Percentiles rank a stretch among this genome's conserved stretches.
phyloP scores from a whole-genome alignment of 1,140 invertebrate genomes.

The Achatina immaculata region DNA sequence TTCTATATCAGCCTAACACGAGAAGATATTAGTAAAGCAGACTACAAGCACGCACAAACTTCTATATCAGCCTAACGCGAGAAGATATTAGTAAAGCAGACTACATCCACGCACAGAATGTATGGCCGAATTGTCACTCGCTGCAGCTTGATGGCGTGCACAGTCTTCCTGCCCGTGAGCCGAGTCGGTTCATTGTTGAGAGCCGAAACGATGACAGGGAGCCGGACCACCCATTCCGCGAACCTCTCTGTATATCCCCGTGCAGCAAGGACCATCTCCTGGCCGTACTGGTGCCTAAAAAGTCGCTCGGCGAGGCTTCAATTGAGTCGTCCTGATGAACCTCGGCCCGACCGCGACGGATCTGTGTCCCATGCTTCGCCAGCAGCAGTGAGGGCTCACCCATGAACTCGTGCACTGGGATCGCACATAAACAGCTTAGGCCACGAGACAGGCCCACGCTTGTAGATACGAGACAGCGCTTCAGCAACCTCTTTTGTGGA shows the following conservation, averaged over 20 bases:
- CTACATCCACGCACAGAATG: no score
- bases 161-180: slow-evolving; percentile 32
- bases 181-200: slow-evolving; percentile 39
- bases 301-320: slow-evolving; percentile 37
- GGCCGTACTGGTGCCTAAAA: slow-evolving; percentile 44
- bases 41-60: no score
- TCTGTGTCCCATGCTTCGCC: slow-evolving; percentile 37
- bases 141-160: slow-evolving; percentile 34
- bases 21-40: no score
- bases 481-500: slow-evolving; percentile 42
- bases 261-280: slow-evolving; percentile 35
- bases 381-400: no score
- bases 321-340: slow-evolving; percentile 38
- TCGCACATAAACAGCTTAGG: slow-evolving; percentile 42
- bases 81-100: no score
- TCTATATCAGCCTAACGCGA: no score
- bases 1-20: no score
- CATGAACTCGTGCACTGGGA: no score
- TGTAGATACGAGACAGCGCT: slow-evolving; percentile 44
- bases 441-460: slow-evolving; percentile 37
- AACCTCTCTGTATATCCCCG: no score
- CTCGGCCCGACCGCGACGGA: slow-evolving; percentile 26
- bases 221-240: slow-evolving; percentile 31
- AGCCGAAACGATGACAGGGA: slow-evolving; percentile 37
- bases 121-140: slow-evolving; percentile 9